These are phyloP conservation scores for Cryptotis parvus DNA, from an alignment of 2,113 vertebrate genomes.

Conservation along the genomic window DNA sequence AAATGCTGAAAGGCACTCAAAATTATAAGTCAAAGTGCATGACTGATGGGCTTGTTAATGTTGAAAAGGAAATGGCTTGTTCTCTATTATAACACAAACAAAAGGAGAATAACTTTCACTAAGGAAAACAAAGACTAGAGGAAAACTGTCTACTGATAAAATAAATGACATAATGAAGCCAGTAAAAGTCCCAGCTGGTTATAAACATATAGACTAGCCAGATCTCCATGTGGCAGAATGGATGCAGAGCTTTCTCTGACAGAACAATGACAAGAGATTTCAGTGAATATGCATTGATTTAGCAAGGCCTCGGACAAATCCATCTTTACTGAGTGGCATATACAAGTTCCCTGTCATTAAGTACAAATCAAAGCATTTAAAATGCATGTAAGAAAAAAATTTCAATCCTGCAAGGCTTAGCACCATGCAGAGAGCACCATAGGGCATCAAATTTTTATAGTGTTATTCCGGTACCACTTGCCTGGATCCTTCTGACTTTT, in stretches of 20 bases:
- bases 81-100: conserved; percentile 83
- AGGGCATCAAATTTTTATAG: conserved; percentile 68
- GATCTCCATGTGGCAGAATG: conserved; percentile 77
- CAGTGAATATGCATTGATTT: conserved; percentile 85
- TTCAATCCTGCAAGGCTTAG: conserved; percentile 76
- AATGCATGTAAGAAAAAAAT: conserved; percentile 78
- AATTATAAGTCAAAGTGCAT: conserved; percentile 82
- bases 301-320: conserved; percentile 80
- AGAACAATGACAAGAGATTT: conserved; percentile 84
- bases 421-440: conserved; percentile 72
- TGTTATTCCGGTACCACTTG: conserved; percentile 52
- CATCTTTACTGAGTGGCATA: conserved; percentile 82
- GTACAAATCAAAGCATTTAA: conserved; percentile 84
- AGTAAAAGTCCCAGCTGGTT: conserved; percentile 82
- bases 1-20: conserved; percentile 79
- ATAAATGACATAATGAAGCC: conserved; percentile 82
- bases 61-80: conserved; percentile 80
- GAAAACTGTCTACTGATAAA: conserved; percentile 80
- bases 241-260: conserved; percentile 77
- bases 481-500: conserved; percentile 45
- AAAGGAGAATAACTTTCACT: conserved; percentile 78
- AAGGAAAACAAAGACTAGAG: conserved; percentile 77
- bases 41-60: conserved; percentile 81
- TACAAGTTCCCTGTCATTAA: conserved; percentile 84
- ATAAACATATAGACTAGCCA: conserved; percentile 70